Evolutionary conservation across 2,888 invertebrate genomes (phyloP), one percentile per base, ranked within the genome.

Genomic region (Entomobrya proxima): DNA sequence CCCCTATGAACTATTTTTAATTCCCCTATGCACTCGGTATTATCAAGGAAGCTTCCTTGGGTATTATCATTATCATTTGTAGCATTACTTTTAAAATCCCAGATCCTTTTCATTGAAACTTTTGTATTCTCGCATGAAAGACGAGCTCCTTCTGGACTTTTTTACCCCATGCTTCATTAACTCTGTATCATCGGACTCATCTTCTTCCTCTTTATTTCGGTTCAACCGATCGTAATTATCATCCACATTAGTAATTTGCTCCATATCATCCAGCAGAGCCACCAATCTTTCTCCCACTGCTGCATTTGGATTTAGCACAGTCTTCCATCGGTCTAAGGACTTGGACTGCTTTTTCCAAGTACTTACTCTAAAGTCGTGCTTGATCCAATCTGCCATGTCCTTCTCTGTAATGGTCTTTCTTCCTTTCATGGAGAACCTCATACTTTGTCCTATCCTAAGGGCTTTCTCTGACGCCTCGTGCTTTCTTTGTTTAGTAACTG

Each of bases 221-320:
- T 55, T 3, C 55, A 55, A 55, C 18, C 3, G 21, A n/a, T 18
- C 24, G 1, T 11, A 11, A 3, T 55, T 15, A 13, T 30, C 30
- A 30, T 30, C 27, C 58, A 15, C 4, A 18, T 44, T 11, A 13
- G 24, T 24, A 40, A 76, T 18, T 37, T 55, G n/a, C 18, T 76
- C 13, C 55, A 76, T 47, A 44, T 74, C 74, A 6, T 47, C 74
- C 13, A 74, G 32, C 18, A 76, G 27, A 4, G 40, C 76, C 15
- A 15, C 7, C 4, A 76, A n/a, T 18, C 58, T 76, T 5, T 35
- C 37, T 7, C 58, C 76, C 6, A 76, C 2, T 24, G 24, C 37
- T 2, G 40, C 6, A 0, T 21, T 24, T 24, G 76, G 76, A 44
- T 77, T 47, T 9, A 61, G 3, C 30, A 77, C 2, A 1, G 44